Evolutionary conservation across 53 echinoderm and acorn worm genomes (phyloP).

Genomic region (Patiria pectinifera): DNA sequence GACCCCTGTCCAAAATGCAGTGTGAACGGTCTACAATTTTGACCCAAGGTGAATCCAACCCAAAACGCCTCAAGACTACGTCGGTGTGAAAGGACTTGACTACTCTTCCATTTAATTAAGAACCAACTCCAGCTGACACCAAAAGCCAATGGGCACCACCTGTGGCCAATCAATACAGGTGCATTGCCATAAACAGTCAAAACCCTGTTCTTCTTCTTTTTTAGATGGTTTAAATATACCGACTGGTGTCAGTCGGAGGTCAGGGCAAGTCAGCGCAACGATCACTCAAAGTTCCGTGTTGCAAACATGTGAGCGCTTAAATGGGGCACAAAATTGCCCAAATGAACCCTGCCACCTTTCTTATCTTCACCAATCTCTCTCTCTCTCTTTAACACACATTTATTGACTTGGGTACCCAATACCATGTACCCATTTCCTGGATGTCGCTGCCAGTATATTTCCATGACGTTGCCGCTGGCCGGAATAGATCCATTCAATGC

Average conservation of each 20-base stretch:
- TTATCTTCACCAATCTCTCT: background rate
- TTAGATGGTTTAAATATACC: background rate
- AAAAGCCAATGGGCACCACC: background rate
- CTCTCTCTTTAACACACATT: background rate
- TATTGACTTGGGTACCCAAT: background rate
- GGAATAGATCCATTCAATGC: background rate
- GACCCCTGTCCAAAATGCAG: background rate
- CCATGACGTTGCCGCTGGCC: background rate
- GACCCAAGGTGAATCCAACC: background rate
- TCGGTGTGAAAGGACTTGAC: background rate
- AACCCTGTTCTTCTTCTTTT: background rate
- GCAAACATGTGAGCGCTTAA: too few species aligned
- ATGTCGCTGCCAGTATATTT: background rate
- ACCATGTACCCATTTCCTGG: conserved; percentile 1
- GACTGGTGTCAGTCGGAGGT: background rate
- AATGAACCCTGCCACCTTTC: background rate
- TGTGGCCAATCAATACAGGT: background rate
- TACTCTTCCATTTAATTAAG: background rate
- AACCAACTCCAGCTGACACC: background rate
- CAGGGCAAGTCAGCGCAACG: background rate
- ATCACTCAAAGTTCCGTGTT: background rate
- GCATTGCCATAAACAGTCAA: background rate
- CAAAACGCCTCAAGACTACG: background rate
- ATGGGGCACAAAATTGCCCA: background rate
- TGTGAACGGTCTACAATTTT: background rate